Evolutionary conservation across 2,113 vertebrate genomes (phyloP), one percentile per base, ranked within the genome.

Genomic region (Actenoides hombroni): DNA sequence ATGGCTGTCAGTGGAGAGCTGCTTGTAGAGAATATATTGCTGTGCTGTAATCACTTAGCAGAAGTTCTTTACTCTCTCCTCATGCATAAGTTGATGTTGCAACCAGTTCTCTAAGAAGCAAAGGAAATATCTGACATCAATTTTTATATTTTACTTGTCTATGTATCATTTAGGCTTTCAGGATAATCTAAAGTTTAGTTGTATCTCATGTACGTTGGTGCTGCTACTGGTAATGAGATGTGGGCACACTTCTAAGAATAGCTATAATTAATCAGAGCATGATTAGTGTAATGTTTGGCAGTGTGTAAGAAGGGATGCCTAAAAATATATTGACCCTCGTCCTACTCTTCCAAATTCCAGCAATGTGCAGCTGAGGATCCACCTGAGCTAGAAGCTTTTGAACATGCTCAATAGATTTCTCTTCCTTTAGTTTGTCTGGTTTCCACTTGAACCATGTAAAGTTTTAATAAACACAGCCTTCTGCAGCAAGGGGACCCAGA

Each of bases 21-120:
- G 29, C 23, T 40, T 61, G n/a, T 3, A 76, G 16, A 84, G 26
- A 84, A 68, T 8, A 44, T 40, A 29, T 11, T 48, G 2, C 5
- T 67, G n/a, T 28, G 42, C 49, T 77, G 17, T 37, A 67, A 37
- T 49, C 35, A 11, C 25, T 85, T 88, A 44, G 26, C 20, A 86
- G 49, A 64, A 51, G 17, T 23, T 44, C 14, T 61, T 85, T 79
- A 12, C 20, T 63, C 18, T 81, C 28, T 49, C 65, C 51, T 82
- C 6, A 56, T 12, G 2, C 1, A 12, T 31, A 67, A 67, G 6
- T 16, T 83, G 31, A 3, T 78, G 13, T 19, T 82, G 48, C 0
- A 0, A 64, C 8, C 25, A 42, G 16, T 29, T 59, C 69, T 10
- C n/a, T 40, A 81, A 74, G 54, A 20, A 29, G 5, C 31, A 49